Conservation (phyloP, 2,113 vertebrate species). For the Pelodiscus sinensis region DNA sequence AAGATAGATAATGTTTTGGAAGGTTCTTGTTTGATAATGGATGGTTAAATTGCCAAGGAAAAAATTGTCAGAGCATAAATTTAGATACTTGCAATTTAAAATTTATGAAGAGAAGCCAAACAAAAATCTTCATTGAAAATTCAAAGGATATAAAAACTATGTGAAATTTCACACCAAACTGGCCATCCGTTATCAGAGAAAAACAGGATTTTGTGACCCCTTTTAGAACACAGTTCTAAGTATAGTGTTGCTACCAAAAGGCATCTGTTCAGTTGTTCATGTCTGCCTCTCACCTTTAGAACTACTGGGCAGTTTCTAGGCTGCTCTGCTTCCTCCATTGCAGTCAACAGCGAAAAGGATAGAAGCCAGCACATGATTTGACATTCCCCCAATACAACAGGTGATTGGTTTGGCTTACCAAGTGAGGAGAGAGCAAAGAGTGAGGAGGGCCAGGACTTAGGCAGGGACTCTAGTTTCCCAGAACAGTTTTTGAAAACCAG, state of each 20-base stretch:
- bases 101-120: not conserved
- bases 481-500: not conserved
- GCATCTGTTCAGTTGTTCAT: not conserved
- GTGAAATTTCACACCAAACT: not conserved
- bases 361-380: not conserved
- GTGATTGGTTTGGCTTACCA: not conserved
- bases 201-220: not conserved
- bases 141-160: not conserved
- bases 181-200: not conserved
- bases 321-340: not conserved
- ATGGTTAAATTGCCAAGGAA: not conserved
- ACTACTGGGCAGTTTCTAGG: not conserved
- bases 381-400: not conserved
- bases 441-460: not conserved
- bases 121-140: not conserved
- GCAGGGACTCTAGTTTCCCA: not conserved
- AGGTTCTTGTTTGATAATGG: not conserved
- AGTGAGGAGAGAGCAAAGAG: not conserved
- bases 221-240: not conserved
- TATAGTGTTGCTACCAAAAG: not conserved
- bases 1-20: not conserved
- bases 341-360: not conserved
- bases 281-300: not conserved
- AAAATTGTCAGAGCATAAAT: not conserved
- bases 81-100: not conserved